Conservation (phyloP, 1,140 invertebrate genomes). For the Drosophila nikananu region DNA sequence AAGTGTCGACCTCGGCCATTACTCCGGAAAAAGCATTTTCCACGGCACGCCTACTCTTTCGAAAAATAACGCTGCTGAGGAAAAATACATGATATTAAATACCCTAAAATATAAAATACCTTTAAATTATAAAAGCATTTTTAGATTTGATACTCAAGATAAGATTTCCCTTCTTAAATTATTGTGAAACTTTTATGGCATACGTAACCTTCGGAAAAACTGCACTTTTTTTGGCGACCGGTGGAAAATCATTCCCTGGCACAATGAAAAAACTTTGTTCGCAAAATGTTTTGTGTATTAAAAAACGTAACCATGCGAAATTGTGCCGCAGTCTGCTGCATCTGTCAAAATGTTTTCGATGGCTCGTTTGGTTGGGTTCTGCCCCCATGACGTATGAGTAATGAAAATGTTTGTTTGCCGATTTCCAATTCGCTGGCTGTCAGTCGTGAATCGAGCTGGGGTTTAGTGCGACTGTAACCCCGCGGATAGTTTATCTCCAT, state of each 20-base stretch:
- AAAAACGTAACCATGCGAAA: slow-evolving; percentile 55
- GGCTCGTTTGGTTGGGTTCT: slow-evolving; percentile 26
- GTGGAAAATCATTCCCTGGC: neutral
- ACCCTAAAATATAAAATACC: too few relatives aligned
- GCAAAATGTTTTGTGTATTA: slow-evolving; percentile 44
- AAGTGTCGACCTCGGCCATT: slow-evolving; percentile 33
- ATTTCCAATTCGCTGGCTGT: slow-evolving; percentile 67
- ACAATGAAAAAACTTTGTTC: slow-evolving; percentile 54
- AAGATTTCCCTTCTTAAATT: neutral
- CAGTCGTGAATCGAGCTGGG: slow-evolving; percentile 31
- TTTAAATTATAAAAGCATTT: neutral
- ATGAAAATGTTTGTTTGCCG: slow-evolving; percentile 58
- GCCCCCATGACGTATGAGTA: slow-evolving; percentile 66
- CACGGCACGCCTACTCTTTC: neutral
- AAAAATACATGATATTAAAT: too few relatives aligned
- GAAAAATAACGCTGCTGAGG: neutral
- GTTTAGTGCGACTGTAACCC: slow-evolving; percentile 13
- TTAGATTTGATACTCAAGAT: neutral
- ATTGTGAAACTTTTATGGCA: neutral
- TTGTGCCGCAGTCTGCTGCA: slow-evolving; percentile 48
- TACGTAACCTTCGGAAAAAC: neutral
- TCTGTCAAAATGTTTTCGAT: slow-evolving; percentile 53
- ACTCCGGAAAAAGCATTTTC: slow-evolving; percentile 3
- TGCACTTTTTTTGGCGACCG: neutral
- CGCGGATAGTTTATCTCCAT: slow-evolving; percentile 17